These are phyloP conservation scores for Siniperca knerii DNA, from an alignment of 2,113 vertebrate species.

Conservation along the genomic window DNA sequence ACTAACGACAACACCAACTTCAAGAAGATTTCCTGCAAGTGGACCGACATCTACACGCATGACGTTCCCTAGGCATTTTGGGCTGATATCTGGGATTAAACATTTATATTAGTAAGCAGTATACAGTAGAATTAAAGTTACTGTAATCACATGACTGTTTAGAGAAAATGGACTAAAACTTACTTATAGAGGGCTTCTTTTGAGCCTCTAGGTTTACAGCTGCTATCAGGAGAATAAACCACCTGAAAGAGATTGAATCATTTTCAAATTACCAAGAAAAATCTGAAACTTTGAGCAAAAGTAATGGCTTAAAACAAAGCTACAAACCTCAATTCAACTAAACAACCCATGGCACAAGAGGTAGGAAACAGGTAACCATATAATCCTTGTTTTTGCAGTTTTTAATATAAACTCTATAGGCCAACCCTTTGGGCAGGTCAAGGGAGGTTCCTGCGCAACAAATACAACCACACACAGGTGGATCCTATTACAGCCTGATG, in stretches of 20 bases:
- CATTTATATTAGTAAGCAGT: background rate
- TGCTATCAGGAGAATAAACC: conserved; percentile 55
- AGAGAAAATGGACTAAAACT: background rate
- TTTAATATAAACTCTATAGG: background rate
- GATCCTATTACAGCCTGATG: conserved; percentile 59
- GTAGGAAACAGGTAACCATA: background rate
- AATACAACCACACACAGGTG: conserved; percentile 67
- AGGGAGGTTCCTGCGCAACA: background rate
- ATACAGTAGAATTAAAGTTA: no score
- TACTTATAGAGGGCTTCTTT: conserved; percentile 59
- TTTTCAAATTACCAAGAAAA: background rate
- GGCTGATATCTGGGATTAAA: conserved; percentile 48
- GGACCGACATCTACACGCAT: conserved; percentile 71
- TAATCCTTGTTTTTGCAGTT: background rate
- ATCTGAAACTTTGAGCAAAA: background rate
- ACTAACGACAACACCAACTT: conserved; percentile 77
- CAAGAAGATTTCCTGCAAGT: conserved; percentile 62
- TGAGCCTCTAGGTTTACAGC: conserved; percentile 39
- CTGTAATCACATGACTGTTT: background rate
- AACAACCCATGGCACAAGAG: conserved; percentile 58
- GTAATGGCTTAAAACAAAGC: background rate
- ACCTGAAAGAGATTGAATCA: conserved; percentile 61
- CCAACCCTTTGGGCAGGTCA: background rate
- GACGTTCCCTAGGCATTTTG: conserved; percentile 78
- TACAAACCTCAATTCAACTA: conserved; percentile 64